Evolutionary conservation across 1,140 invertebrate genomes (phyloP).

Genomic region (Drosophila murphyi): DNA sequence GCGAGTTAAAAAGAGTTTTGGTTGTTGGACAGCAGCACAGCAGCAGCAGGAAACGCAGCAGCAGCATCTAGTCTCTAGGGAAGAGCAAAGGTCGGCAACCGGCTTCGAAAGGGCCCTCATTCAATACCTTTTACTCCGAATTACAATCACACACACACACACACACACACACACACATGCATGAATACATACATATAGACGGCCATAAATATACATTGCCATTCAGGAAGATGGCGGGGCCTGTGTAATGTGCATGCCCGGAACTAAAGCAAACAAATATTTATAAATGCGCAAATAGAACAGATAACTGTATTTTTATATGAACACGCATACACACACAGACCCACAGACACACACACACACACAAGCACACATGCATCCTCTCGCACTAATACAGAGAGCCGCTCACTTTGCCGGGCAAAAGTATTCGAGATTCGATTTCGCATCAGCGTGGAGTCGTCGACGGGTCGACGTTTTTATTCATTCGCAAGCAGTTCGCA

Average conservation of each 20-base stretch:
- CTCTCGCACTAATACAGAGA: constrained; percentile 32
- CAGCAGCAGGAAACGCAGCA: neutral
- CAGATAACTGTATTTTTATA: constrained; percentile 81
- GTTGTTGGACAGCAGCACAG: constrained; percentile 1
- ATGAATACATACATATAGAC: neutral
- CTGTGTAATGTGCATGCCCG: constrained; percentile 69
- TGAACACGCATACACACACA: constrained; percentile 58
- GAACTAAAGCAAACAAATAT: constrained; percentile 77
- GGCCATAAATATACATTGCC: constrained; percentile 11
- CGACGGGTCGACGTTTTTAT: constrained; percentile 78
- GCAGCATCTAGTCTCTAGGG: constrained; percentile 38
- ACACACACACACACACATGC: constrained; percentile 1
- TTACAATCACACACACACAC: constrained; percentile 28
- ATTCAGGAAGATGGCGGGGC: constrained; percentile 19
- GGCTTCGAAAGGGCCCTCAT: constrained; percentile 41
- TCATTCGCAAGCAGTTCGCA: constrained; percentile 53
- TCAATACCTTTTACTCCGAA: constrained; percentile 61
- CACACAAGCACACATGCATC: constrained; percentile 30
- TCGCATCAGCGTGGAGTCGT: constrained; percentile 67
- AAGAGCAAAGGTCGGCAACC: constrained; percentile 67
- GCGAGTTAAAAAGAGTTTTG: constrained; percentile 13
- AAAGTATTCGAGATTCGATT: constrained; percentile 73
- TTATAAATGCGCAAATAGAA: constrained; percentile 81
- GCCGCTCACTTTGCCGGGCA: constrained; percentile 62
- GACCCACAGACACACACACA: constrained; percentile 55